A percentile compares a stretch with the other conserved stretches of the same genome.
These are phyloP conservation scores for Bryconaethiops microstoma DNA, from an alignment of 2,797 vertebrate genomes.

Conservation along the genomic window DNA sequence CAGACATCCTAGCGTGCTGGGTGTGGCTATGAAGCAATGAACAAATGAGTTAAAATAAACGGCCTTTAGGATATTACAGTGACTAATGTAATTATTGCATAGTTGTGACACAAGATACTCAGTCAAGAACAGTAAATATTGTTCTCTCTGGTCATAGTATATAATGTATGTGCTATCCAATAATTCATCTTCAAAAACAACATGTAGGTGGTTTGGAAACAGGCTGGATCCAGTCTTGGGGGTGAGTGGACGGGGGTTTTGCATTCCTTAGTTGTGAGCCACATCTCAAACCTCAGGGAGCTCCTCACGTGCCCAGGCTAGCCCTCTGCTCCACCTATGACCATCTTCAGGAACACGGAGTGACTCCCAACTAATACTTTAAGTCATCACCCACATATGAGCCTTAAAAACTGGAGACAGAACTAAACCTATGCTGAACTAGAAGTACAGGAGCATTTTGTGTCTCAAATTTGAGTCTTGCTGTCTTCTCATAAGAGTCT, in stretches of 20 bases:
- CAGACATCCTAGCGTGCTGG: neutral
- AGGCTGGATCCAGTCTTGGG: slow-evolving; percentile 37
- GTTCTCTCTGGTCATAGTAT: neutral
- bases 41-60: neutral
- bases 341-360: slow-evolving; percentile 31
- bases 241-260: slow-evolving; percentile 27
- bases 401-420: neutral
- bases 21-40: neutral
- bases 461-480: neutral
- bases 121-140: neutral
- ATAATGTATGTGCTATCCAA: neutral
- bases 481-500: neutral
- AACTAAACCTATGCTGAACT: neutral
- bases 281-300: slow-evolving; percentile 34
- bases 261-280: slow-evolving; percentile 57
- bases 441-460: neutral
- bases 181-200: slow-evolving; percentile 9
- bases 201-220: slow-evolving; percentile 33
- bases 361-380: slow-evolving; percentile 31
- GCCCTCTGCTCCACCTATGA: slow-evolving; percentile 45
- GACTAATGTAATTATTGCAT: neutral
- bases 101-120: neutral
- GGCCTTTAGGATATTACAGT: neutral
- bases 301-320: slow-evolving; percentile 50
- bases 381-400: neutral